phyloP scores from a whole-genome alignment of 2,888 invertebrate species.

The Eugnorisma glareosa region DNA sequence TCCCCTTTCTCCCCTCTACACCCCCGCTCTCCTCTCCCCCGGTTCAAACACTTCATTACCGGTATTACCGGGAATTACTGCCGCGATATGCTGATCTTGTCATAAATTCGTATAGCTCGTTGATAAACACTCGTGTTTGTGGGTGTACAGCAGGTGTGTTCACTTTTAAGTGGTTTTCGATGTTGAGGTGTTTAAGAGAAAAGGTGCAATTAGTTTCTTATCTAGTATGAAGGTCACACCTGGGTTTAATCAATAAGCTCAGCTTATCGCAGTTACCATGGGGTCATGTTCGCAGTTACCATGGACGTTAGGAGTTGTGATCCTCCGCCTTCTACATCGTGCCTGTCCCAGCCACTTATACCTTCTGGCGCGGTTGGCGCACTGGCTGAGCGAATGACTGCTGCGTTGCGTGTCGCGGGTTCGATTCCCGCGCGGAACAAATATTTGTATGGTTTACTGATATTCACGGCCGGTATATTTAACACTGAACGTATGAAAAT shows the following conservation, averaged over 20 bases:
- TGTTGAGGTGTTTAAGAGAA: slow-evolving; percentile 9
- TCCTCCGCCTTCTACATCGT: neutral
- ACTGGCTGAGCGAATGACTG: neutral
- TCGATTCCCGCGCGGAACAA: too few relatives aligned
- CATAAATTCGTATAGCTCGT: slow-evolving; percentile 57
- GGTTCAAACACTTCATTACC: slow-evolving; percentile 67
- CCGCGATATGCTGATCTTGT: slow-evolving; percentile 64
- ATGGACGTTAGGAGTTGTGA: too few relatives aligned
- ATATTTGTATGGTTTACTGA: neutral
- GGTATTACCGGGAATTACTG: slow-evolving; percentile 63
- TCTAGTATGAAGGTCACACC: neutral
- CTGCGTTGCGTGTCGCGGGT: neutral
- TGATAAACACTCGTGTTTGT: slow-evolving; percentile 47
- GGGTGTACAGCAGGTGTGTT: slow-evolving; percentile 15
- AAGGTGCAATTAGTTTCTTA: neutral
- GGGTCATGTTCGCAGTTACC: too few relatives aligned
- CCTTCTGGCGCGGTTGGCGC: neutral
- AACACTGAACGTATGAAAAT: neutral
- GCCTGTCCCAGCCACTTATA: neutral
- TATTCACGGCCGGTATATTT: neutral
- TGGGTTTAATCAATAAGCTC: neutral
- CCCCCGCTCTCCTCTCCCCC: neutral
- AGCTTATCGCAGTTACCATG: neutral
- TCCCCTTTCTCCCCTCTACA: neutral
- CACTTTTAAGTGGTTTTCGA: slow-evolving; percentile 42